Evolutionary conservation across 2,113 vertebrate species (phyloP).

Genomic region (Rattus rattus): DNA sequence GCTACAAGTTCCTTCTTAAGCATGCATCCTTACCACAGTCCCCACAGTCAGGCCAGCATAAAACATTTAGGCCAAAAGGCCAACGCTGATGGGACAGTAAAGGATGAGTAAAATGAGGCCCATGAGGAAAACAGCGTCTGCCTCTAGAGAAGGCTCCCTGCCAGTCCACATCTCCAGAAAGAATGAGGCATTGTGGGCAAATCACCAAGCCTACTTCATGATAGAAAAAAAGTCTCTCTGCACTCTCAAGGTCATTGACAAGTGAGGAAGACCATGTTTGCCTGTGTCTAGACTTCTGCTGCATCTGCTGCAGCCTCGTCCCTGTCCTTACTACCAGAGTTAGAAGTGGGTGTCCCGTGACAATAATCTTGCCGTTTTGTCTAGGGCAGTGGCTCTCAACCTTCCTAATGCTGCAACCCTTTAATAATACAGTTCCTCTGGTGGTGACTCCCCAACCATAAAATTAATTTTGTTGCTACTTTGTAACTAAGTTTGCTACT

Average conservation of each 20-base stretch:
- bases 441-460: neutral
- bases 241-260: neutral
- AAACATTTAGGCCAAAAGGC: neutral
- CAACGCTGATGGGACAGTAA: neutral
- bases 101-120: neutral
- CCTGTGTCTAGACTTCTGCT: neutral
- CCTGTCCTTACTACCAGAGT: neutral
- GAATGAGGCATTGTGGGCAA: accelerated
- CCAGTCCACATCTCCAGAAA: neutral
- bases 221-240: neutral
- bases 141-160: neutral
- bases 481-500: neutral
- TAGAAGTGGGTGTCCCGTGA: neutral
- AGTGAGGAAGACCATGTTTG: neutral
- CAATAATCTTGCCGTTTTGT: too few relatives aligned
- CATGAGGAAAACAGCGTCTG: neutral
- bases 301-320: neutral
- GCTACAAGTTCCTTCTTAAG: neutral
- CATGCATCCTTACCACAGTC: neutral
- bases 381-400: neutral
- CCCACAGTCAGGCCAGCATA: neutral
- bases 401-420: neutral
- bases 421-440: neutral
- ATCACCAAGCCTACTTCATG: neutral
- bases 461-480: neutral